These are phyloP conservation scores for Melospiza georgiana DNA, from an alignment of 2,113 vertebrate species.

Conservation along the genomic window DNA sequence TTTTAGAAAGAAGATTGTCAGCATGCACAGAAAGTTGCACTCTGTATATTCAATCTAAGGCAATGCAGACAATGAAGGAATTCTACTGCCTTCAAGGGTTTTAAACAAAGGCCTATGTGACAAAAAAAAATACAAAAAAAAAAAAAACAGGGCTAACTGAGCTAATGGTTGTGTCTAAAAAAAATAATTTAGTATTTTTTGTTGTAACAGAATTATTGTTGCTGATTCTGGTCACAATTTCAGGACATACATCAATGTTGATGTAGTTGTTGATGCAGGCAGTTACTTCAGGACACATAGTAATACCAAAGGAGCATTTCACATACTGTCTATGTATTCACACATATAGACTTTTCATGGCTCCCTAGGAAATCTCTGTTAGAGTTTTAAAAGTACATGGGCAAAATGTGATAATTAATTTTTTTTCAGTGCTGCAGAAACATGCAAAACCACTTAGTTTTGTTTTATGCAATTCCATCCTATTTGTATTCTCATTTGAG, in stretches of 20 bases:
- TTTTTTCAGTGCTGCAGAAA: not conserved
- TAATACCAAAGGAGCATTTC: not conserved
- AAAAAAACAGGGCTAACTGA: not conserved
- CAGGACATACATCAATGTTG: not conserved
- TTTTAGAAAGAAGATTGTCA: not conserved
- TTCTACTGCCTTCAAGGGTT: not conserved
- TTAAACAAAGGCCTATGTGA: not conserved
- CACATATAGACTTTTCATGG: fast-evolving
- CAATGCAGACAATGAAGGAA: not conserved
- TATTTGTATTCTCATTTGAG: not conserved
- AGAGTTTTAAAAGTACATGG: not conserved
- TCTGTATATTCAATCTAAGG: not conserved
- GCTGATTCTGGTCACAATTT: not conserved
- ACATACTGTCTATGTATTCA: fast-evolving
- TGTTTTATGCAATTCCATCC: too few relatives aligned
- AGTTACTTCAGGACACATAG: not conserved
- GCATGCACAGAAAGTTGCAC: not conserved
- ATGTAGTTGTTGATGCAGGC: not conserved
- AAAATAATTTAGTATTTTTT: not conserved
- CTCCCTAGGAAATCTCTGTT: not conserved
- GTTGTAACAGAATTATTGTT: not conserved
- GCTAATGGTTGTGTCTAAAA: not conserved
- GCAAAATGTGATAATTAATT: not conserved
- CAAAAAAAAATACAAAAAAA: not conserved
- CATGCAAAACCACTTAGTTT: not conserved